A percentile compares a stretch with the other conserved stretches of the same genome.
These are phyloP conservation scores for Ligdia adustata DNA, from an alignment of 2,888 invertebrate genomes.

Conservation along the genomic window DNA sequence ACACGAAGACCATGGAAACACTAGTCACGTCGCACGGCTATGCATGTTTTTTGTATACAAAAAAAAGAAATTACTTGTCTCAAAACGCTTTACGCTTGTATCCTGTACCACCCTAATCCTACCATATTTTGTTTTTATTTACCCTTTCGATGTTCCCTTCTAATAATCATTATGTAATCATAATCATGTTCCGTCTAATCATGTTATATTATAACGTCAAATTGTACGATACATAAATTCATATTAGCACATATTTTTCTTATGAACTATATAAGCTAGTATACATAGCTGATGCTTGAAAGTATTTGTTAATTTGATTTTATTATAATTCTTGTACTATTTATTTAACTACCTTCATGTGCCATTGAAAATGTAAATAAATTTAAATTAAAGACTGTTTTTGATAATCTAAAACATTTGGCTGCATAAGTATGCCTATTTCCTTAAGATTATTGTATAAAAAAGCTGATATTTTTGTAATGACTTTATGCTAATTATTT, in stretches of 20 bases:
- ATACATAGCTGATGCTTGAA: conserved; percentile 17
- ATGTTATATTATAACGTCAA: conserved; percentile 14
- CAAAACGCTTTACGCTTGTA: conserved; percentile 52
- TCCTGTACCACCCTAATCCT: conserved; percentile 30
- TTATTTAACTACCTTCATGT: conserved; percentile 1
- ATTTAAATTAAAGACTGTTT: background rate
- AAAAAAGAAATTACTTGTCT: conserved; percentile 9
- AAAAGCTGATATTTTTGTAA: background rate
- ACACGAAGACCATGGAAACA: conserved; percentile 55
- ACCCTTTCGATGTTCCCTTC: conserved; percentile 21
- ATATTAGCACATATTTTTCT: conserved; percentile 16
- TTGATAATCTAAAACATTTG: too few species aligned
- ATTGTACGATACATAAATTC: conserved; percentile 24
- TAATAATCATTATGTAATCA: conserved; percentile 28
- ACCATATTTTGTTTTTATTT: conserved; percentile 20
- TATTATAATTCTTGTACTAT: conserved; percentile 4
- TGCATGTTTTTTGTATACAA: conserved; percentile 52
- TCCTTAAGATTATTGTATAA: conserved; percentile 1
- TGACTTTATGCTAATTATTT: conserved; percentile 17
- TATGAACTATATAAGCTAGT: conserved; percentile 3
- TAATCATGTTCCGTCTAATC: conserved; percentile 24
- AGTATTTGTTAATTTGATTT: conserved; percentile 9
- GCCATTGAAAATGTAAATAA: conserved; percentile 5
- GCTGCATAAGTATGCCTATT: background rate
- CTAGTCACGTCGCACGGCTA: conserved; percentile 63